Base-by-base conservation (phyloP, 2,888 invertebrate genomes). In the Drosophila anceps region DNA sequence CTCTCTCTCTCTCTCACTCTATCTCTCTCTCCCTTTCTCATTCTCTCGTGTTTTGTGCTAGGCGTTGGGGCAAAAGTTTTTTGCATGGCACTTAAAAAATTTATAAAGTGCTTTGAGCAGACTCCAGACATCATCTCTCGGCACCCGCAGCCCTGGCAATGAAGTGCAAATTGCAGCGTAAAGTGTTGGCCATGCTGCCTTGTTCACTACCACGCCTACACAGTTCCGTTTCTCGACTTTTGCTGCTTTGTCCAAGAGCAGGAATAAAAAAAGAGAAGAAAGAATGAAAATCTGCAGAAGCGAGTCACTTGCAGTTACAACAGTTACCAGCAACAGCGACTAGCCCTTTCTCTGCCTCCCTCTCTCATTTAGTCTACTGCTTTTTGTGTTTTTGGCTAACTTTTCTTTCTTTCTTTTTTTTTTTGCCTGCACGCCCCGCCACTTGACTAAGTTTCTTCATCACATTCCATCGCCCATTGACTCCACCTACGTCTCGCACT, bases 111-210 rank as follows among this genome's bases (percentile, higher is more conserved):
- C 86, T 84, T 84, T 84, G 86, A 81, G 77, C 69, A 83, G 78
- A 73, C 82, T 82, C 72, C 69, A 0, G 9, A 9, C 35, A n/a
- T 18, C 15, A n/a, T n/a, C 41, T 15, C 29, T 6, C 37, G 29
- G 12, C n/a, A 27, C 12, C 15, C 29, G 66, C 35, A 1, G 15
- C 53, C 3, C 71, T 76, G 78, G 86, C 87, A 88, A 88, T 87
- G 87, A 87, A 88, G 88, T 87, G 87, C 86, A 87, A 87, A 87
- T 87, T 88, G 87, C 83, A 88, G 83, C 65, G 76, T 59, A 85
- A 87, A 84, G 85, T 84, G 88, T 85, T 83, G 76, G 71, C 75
- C 63, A 31, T 62, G 64, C 54, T 74, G 68, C 67, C 78, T 75
- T 78, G 59, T 58, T 60, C 60, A 53, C 55, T 77, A 67, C 68